A percentile compares a stretch with the other conserved stretches of the same genome.
Conservation (phyloP, 2,113 vertebrate species). For the Ramphastos sulfuratus region DNA sequence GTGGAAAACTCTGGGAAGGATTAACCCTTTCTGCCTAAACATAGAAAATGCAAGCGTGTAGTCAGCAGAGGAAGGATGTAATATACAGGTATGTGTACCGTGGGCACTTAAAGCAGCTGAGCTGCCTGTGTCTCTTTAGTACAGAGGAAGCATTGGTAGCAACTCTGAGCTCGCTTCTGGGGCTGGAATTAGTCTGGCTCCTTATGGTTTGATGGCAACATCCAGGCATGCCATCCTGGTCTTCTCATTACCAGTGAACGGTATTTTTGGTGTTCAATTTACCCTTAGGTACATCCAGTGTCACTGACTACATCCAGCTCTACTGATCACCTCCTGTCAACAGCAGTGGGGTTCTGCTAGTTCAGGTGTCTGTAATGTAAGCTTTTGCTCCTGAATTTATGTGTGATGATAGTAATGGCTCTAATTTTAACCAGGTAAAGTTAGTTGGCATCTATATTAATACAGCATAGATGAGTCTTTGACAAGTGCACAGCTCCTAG, state of each 20-base stretch:
- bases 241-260: not conserved
- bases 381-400: not conserved
- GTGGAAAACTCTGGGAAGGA: not conserved
- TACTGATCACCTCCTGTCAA: not conserved
- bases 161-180: not conserved
- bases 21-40: not conserved
- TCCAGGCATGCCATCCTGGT: not conserved
- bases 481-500: not conserved
- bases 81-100: accelerated
- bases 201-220: not conserved
- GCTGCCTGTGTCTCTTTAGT: not conserved
- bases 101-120: not conserved
- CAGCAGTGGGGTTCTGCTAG: not conserved
- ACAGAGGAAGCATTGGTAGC: not conserved
- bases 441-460: not conserved
- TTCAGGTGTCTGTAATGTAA: not conserved
- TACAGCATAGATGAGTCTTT: not conserved
- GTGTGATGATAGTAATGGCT: not conserved
- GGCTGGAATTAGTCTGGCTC: not conserved
- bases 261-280: not conserved
- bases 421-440: not conserved
- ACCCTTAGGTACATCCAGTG: not conserved
- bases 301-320: not conserved
- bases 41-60: not conserved
- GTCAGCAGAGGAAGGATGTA: not conserved